Evolutionary conservation across 2,888 invertebrate species (phyloP).

Genomic region (Tubulanus polymorphus): DNA sequence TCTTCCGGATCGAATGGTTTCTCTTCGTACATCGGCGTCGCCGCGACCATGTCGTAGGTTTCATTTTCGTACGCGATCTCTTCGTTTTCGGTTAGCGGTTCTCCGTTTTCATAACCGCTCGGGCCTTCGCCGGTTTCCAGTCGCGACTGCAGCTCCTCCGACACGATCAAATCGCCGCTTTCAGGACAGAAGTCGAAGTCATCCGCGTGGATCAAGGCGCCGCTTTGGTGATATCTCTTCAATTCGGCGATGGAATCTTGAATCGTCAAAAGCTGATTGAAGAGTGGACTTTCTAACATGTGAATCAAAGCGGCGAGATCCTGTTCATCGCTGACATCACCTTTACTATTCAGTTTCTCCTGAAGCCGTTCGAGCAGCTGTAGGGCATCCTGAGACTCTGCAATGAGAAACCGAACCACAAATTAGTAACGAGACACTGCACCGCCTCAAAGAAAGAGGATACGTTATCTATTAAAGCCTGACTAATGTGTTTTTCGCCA

Average conservation of each 20-base stretch:
- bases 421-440: neutral
- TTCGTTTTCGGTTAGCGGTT: neutral
- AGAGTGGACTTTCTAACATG: slow-evolving; percentile 80
- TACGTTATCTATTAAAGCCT: too few species aligned
- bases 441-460: too few species aligned
- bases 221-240: slow-evolving; percentile 57
- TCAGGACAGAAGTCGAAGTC: slow-evolving; percentile 79
- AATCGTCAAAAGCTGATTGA: slow-evolving; percentile 82
- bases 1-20: slow-evolving; percentile 40
- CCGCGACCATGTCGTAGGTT: neutral
- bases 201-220: slow-evolving; percentile 51
- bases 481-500: too few species aligned
- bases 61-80: neutral
- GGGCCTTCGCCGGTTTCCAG: neutral
- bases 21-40: neutral
- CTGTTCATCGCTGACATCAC: slow-evolving; percentile 56
- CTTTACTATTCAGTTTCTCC: slow-evolving; percentile 76
- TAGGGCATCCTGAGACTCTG: slow-evolving; percentile 82
- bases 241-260: slow-evolving; percentile 86
- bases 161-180: slow-evolving; percentile 68
- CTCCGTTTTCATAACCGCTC: neutral
- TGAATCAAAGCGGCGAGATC: slow-evolving; percentile 79
- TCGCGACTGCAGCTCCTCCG: slow-evolving; percentile 30
- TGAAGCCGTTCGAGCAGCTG: slow-evolving; percentile 86
- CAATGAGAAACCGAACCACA: slow-evolving; percentile 8